Evolutionary conservation across 2,797 vertebrate genomes (phyloP).

Genomic region (Buceros bicornis): DNA sequence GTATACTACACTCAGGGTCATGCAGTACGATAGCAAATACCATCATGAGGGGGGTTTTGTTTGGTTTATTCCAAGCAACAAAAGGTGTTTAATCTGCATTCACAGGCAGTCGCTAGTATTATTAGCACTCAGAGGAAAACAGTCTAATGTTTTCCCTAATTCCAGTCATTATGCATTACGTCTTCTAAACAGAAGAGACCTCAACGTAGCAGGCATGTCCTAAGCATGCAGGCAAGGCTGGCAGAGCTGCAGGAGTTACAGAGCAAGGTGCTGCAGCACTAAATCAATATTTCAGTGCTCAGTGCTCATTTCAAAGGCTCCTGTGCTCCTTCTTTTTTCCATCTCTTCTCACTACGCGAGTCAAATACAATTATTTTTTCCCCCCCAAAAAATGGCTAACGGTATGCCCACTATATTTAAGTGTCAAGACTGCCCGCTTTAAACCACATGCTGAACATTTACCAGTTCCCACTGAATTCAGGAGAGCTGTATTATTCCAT

Average conservation of each 20-base stretch:
- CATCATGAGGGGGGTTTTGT: not conserved
- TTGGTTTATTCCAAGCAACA: not conserved
- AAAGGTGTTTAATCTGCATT: not conserved
- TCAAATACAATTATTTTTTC: not conserved
- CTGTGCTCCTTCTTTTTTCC: rapidly evolving
- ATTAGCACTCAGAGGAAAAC: not conserved
- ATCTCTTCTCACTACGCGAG: not conserved
- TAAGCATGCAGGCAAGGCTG: not conserved
- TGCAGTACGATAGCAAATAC: not conserved
- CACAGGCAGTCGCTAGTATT: not conserved
- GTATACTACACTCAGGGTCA: slow-evolving; percentile 36
- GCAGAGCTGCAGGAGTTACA: not conserved
- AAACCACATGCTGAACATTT: not conserved
- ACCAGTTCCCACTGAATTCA: not conserved
- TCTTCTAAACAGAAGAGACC: not conserved
- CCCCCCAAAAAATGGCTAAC: not conserved
- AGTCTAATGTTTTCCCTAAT: not conserved
- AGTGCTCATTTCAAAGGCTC: not conserved
- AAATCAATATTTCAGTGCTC: not conserved
- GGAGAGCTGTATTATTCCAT: not conserved
- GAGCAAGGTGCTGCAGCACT: not conserved
- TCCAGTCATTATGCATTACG: not conserved
- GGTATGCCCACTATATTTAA: not conserved
- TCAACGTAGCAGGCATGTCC: not conserved
- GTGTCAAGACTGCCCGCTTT: not conserved